phyloP scores from a whole-genome alignment of 2,888 invertebrate species.

The Lepetodrilus schrolli region DNA sequence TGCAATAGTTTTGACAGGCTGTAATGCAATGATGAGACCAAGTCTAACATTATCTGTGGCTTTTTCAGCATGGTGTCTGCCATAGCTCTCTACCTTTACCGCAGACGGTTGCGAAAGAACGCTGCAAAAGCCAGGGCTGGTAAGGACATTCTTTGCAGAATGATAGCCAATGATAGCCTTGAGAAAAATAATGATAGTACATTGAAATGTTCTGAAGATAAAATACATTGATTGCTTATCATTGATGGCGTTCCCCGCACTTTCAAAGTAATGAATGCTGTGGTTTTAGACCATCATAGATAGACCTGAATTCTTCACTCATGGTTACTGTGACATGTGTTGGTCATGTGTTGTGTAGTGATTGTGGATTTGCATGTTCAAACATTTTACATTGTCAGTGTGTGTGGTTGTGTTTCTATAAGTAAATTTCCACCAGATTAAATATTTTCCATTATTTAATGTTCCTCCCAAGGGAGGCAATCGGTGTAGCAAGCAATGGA shows the following conservation, averaged over 20 bases:
- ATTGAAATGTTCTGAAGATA: neutral
- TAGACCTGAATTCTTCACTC: conserved; percentile 45
- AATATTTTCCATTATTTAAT: too few relatives aligned
- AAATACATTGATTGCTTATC: too few relatives aligned
- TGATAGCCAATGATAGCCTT: too few relatives aligned
- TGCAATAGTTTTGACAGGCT: neutral
- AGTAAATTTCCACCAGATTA: too few relatives aligned
- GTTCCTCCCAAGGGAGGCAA: too few relatives aligned
- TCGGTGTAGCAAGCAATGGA: too few relatives aligned
- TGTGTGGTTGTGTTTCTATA: too few relatives aligned
- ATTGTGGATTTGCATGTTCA: neutral
- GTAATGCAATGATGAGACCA: neutral
- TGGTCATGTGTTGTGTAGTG: conserved; percentile 1
- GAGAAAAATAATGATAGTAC: too few relatives aligned
- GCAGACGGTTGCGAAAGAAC: conserved; percentile 57
- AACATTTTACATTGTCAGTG: too few relatives aligned
- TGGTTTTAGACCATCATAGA: conserved; percentile 52
- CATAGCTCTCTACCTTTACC: conserved; percentile 59
- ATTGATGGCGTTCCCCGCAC: conserved; percentile 46
- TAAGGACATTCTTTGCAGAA: too few relatives aligned
- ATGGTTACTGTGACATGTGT: conserved; percentile 25
- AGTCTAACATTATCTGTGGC: conserved; percentile 2
- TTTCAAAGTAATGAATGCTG: conserved; percentile 33
- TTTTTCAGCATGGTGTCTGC: conserved; percentile 59
- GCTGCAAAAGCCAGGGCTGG: conserved; percentile 61